Conservation (phyloP, 2,797 vertebrate species). For the Tragelaphus oryx region DNA sequence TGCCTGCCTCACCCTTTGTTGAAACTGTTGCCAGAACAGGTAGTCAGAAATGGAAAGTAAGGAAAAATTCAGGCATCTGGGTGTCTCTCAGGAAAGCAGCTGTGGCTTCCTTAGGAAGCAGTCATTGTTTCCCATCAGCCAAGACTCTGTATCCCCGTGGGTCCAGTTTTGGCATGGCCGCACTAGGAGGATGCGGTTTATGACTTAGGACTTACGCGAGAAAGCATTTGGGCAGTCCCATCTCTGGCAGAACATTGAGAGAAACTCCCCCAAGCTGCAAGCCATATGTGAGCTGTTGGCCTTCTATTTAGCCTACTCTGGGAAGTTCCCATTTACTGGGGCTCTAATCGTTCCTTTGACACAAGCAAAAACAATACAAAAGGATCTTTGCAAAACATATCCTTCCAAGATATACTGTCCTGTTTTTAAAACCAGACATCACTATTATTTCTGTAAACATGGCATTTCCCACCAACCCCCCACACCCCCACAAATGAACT, state of each 20-base stretch:
- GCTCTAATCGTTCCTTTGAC: constrained; percentile 74
- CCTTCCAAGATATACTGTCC: constrained; percentile 50
- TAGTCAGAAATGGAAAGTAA: constrained; percentile 85
- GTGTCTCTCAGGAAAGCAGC: constrained; percentile 88
- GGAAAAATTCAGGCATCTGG: constrained; percentile 80
- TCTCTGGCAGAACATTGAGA: constrained; percentile 83
- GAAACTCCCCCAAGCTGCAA: constrained; percentile 81
- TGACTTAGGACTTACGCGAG: constrained; percentile 87
- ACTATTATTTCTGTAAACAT: constrained; percentile 55
- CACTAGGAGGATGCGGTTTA: constrained; percentile 92
- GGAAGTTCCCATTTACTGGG: constrained; percentile 79
- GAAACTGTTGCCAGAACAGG: constrained; percentile 86
- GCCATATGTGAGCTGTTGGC: constrained; percentile 82
- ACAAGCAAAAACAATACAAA: constrained; percentile 77
- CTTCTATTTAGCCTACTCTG: constrained; percentile 80
- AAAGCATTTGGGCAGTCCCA: constrained; percentile 79
- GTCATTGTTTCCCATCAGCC: constrained; percentile 88
- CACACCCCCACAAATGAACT: neutral
- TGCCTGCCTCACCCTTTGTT: constrained; percentile 69
- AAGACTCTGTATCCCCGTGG: constrained; percentile 85
- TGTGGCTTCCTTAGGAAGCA: constrained; percentile 89
- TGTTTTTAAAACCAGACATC: constrained; percentile 46
- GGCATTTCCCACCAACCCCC: neutral
- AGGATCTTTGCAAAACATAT: constrained; percentile 66
- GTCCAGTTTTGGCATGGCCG: constrained; percentile 86